Conservation (phyloP, 2,113 vertebrate genomes). For the Nettapus auritus region DNA sequence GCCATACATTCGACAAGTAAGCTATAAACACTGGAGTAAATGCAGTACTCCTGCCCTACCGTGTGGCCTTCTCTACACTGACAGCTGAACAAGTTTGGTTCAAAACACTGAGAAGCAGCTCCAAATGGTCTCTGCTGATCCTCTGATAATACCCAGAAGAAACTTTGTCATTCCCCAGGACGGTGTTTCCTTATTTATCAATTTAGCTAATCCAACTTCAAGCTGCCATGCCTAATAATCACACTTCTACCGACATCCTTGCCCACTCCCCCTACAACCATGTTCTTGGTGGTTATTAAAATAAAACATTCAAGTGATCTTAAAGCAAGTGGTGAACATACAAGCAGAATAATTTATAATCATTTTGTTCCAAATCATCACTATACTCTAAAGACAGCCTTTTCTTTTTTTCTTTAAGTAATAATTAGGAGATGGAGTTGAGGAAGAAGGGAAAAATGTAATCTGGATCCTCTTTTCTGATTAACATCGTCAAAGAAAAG, state of each 20-base stretch:
- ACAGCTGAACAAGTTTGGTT: background rate
- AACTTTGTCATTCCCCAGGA: background rate
- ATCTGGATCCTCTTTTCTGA: background rate
- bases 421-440: background rate
- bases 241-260: background rate
- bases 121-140: rapidly evolving
- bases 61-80: background rate
- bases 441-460: background rate
- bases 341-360: background rate
- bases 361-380: background rate
- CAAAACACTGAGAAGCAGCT: background rate
- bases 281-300: background rate
- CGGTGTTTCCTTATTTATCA: background rate
- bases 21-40: background rate
- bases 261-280: background rate
- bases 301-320: background rate
- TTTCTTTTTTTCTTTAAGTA: background rate
- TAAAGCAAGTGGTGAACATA: background rate
- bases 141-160: background rate
- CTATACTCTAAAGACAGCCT: background rate
- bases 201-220: background rate
- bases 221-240: background rate
- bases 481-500: background rate
- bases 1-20: background rate
- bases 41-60: background rate